These are phyloP conservation scores for Drosophila pegasa DNA, from an alignment of 2,888 invertebrate genomes.

Conservation along the genomic window DNA sequence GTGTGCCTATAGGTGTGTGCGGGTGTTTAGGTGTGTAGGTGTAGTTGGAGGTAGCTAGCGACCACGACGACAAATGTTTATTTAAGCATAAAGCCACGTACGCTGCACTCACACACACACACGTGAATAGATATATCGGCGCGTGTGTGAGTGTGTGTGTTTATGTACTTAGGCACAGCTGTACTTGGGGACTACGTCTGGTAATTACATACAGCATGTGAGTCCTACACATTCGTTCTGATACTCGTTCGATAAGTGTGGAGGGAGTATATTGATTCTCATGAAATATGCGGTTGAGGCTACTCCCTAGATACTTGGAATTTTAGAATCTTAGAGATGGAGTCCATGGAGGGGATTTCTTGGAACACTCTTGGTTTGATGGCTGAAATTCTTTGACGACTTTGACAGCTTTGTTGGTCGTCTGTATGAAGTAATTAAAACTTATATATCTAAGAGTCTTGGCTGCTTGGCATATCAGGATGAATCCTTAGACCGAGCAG, in stretches of 20 bases:
- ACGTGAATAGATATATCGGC: slow-evolving; percentile 5
- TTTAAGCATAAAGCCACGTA: slow-evolving; percentile 80
- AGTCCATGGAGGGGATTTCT: too few relatives aligned
- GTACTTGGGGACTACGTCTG: slow-evolving; percentile 67
- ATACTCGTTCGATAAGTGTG: background rate
- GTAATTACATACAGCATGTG: slow-evolving; percentile 73
- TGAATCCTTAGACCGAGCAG: too few relatives aligned
- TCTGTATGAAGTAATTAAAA: too few relatives aligned
- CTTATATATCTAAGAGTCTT: too few relatives aligned
- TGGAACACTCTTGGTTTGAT: too few relatives aligned
- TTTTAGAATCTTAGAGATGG: too few relatives aligned
- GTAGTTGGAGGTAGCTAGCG: slow-evolving; percentile 5
- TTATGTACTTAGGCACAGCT: slow-evolving; percentile 75
- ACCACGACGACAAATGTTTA: slow-evolving; percentile 68
- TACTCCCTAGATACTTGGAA: background rate
- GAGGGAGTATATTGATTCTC: background rate
- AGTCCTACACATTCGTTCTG: slow-evolving; percentile 14
- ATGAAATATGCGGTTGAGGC: background rate
- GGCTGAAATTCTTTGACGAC: too few relatives aligned
- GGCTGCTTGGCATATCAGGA: too few relatives aligned
- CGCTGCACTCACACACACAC: slow-evolving; percentile 40
- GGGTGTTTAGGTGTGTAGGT: background rate
- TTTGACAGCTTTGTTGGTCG: too few relatives aligned
- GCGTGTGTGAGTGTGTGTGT: slow-evolving; percentile 31
- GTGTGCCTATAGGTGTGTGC: background rate